Evolutionary conservation across 2,797 vertebrate genomes (phyloP).

Genomic region (Phrynocephalus forsythii): DNA sequence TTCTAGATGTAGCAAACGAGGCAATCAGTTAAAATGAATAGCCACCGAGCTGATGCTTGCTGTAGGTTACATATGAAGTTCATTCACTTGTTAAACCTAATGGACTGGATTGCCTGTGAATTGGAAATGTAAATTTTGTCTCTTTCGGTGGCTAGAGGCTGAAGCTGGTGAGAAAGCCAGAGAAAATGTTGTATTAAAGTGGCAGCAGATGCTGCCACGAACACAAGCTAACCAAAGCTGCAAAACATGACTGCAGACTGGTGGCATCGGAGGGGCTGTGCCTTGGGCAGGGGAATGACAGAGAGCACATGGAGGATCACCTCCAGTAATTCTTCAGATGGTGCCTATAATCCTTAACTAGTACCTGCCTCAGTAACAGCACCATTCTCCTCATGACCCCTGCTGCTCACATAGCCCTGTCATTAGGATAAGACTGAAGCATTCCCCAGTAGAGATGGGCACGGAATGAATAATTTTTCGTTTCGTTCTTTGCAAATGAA

Average conservation of each 20-base stretch:
- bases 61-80: conserved; percentile 64
- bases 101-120: conserved; percentile 64
- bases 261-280: conserved; percentile 29
- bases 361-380: conserved; percentile 47
- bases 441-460: neutral
- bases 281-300: conserved; percentile 43
- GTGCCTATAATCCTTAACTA: conserved; percentile 55
- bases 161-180: conserved; percentile 48
- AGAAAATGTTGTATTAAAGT: conserved; percentile 56
- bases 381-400: conserved; percentile 24
- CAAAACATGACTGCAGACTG: conserved; percentile 46
- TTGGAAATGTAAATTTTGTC: conserved; percentile 62
- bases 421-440: no score
- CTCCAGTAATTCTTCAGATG: conserved; percentile 19
- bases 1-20: conserved; percentile 59
- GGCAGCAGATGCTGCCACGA: conserved; percentile 34
- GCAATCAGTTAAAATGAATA: conserved; percentile 67
- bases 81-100: conserved; percentile 72
- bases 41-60: conserved; percentile 64
- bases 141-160: conserved; percentile 35
- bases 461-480: no score
- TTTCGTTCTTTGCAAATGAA: no score
- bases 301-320: conserved; percentile 16
- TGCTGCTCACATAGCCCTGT: neutral
- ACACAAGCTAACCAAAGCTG: conserved; percentile 10